These are phyloP conservation scores for Phoebastria nigripes DNA, from an alignment of 2,797 vertebrate species.

Conservation along the genomic window DNA sequence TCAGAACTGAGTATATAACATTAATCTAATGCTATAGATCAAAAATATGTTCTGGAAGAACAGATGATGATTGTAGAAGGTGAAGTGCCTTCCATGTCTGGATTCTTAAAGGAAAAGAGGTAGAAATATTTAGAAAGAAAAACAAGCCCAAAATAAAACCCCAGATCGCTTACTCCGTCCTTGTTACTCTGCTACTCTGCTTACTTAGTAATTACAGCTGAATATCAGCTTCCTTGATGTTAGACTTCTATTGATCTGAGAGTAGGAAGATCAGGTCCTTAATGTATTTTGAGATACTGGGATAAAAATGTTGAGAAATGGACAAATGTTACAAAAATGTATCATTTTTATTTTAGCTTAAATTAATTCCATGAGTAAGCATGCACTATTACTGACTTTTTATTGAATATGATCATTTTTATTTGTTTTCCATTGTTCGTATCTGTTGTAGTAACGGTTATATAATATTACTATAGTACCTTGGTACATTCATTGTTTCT, in stretches of 20 bases:
- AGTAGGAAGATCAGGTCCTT: not conserved
- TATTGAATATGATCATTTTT: not conserved
- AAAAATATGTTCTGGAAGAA: not conserved
- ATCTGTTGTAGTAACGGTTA: not conserved
- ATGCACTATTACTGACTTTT: not conserved
- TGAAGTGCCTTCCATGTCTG: not conserved
- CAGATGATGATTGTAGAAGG: not conserved
- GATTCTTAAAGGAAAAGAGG: not conserved
- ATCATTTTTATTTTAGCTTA: conserved; percentile 20
- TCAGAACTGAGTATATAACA: not conserved
- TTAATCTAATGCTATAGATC: not conserved
- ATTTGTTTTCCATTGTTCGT: not conserved
- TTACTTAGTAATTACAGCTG: not conserved
- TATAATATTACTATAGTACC: not conserved
- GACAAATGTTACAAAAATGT: conserved; percentile 1
- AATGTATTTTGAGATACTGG: not conserved
- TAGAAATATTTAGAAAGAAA: not conserved
- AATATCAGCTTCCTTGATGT: not conserved
- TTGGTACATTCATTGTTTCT: not conserved
- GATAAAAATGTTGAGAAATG: conserved; percentile 19
- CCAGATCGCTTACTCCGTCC: not conserved
- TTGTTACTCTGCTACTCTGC: not conserved
- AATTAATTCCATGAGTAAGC: not conserved
- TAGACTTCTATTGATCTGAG: not conserved
- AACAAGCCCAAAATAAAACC: not conserved